Evolutionary conservation across 2,888 invertebrate species (phyloP).

Genomic region (Clanis bilineata): DNA sequence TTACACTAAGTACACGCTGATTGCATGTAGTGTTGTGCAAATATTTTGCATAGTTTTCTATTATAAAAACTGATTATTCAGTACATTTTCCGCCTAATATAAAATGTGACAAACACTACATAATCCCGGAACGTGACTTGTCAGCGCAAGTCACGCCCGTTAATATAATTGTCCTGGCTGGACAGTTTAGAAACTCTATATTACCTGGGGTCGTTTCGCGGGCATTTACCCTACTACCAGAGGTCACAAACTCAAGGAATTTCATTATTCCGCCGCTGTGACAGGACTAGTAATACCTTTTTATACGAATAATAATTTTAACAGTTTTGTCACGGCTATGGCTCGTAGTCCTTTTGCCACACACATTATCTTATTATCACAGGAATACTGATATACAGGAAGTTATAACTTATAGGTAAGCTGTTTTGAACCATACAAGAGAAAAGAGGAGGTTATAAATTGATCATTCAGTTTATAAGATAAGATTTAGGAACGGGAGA

Average conservation of each 20-base stretch:
- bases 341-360: background rate
- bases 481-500: no score
- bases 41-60: no score
- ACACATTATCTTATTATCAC: background rate
- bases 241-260: background rate
- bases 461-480: no score
- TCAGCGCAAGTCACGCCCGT: background rate
- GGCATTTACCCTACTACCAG: background rate
- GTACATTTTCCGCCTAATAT: background rate
- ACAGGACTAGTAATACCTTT: background rate
- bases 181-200: background rate
- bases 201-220: background rate
- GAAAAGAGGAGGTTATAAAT: no score
- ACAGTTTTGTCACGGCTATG: background rate
- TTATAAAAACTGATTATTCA: no score
- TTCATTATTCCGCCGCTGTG: constrained; percentile 1
- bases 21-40: no score
- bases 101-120: background rate
- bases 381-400: no score
- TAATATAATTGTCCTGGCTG: background rate
- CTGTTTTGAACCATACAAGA: no score
- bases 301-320: background rate
- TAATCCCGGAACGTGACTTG: background rate
- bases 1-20: no score
- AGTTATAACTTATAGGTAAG: no score